phyloP scores from a whole-genome alignment of 2,888 invertebrate genomes.

The Thecophora atra region DNA sequence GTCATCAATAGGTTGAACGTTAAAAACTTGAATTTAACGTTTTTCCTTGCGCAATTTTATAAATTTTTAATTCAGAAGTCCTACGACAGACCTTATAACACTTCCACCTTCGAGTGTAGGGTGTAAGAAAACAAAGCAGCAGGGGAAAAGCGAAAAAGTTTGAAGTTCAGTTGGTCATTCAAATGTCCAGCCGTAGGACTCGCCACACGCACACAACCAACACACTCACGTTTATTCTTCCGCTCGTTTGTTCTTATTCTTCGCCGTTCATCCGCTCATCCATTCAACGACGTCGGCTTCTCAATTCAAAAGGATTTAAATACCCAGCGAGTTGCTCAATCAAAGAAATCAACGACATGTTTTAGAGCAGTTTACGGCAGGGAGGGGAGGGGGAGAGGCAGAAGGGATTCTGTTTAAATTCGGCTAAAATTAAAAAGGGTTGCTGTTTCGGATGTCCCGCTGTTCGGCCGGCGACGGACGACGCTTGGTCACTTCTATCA shows the following conservation, averaged over 20 bases:
- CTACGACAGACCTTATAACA: no score
- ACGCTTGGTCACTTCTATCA: slow-evolving; percentile 36
- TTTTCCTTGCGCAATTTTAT: no score
- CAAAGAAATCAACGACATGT: slow-evolving; percentile 31
- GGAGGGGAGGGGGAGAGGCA: background rate
- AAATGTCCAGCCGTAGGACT: slow-evolving; percentile 41
- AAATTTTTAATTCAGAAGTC: no score
- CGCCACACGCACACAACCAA: slow-evolving; percentile 3
- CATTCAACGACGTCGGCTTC: slow-evolving; percentile 33
- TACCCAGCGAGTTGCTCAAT: slow-evolving; percentile 25
- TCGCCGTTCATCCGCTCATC: slow-evolving; percentile 36
- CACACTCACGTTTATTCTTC: slow-evolving; percentile 32
- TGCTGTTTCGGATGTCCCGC: no score
- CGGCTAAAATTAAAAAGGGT: slow-evolving; percentile 3
- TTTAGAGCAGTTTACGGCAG: background rate
- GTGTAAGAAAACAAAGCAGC: background rate
- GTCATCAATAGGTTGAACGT: no score
- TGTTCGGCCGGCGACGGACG: no score
- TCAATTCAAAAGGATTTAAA: slow-evolving; percentile 30
- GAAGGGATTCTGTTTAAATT: background rate
- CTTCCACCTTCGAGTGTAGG: background rate
- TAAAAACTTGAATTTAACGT: no score
- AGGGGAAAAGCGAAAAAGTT: slow-evolving; percentile 48
- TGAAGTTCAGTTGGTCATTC: slow-evolving; percentile 61
- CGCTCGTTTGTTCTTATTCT: slow-evolving; percentile 43